phyloP scores from a whole-genome alignment of 2,888 invertebrate genomes.

The Coronaproctus castanopsis region DNA sequence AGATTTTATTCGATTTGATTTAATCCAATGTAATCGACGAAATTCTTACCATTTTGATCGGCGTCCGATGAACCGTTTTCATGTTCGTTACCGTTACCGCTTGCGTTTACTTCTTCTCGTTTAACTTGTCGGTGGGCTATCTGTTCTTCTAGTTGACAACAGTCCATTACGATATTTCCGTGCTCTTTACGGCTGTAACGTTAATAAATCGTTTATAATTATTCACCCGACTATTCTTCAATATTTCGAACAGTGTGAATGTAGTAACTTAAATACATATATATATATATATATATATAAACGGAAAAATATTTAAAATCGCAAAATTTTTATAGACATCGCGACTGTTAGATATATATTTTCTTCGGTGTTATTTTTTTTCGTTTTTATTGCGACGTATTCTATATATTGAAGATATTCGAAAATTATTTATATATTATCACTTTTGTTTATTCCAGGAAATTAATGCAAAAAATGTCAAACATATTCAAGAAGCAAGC shows the following conservation, averaged over 20 bases:
- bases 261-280: background rate
- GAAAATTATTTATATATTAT: too few species aligned
- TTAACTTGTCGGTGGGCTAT: slow-evolving; percentile 48
- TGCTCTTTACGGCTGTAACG: slow-evolving; percentile 61
- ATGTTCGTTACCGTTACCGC: slow-evolving; percentile 49
- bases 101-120: slow-evolving; percentile 43
- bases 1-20: too few species aligned
- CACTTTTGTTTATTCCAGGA: too few species aligned
- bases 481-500: too few species aligned
- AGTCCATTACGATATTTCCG: slow-evolving; percentile 78
- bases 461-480: too few species aligned
- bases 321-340: too few species aligned
- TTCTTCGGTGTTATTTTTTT: too few species aligned
- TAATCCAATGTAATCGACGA: too few species aligned
- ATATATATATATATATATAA: background rate
- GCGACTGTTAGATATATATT: too few species aligned
- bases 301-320: too few species aligned
- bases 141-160: slow-evolving; percentile 74
- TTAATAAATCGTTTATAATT: background rate
- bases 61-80: slow-evolving; percentile 76
- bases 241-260: background rate
- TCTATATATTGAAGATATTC: too few species aligned
- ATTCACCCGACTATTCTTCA: background rate
- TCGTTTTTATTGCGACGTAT: too few species aligned
- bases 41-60: slow-evolving; percentile 42